Conservation (phyloP, 2,888 invertebrate genomes). For the Lithophane ornitopus region DNA sequence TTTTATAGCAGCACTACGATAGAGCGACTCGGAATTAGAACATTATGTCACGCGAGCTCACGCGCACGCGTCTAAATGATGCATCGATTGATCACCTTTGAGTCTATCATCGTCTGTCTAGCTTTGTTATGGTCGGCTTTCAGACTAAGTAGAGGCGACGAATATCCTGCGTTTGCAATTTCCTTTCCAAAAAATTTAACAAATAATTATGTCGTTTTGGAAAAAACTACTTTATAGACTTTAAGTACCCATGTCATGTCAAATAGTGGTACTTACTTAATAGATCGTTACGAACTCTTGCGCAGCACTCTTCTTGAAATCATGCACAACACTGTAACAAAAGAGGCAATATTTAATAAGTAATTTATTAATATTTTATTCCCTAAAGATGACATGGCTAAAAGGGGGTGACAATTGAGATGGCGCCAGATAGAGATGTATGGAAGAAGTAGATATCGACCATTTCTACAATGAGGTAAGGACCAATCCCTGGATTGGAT, state of each 20-base stretch:
- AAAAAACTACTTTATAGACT: not conserved
- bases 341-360: slow-evolving; percentile 10
- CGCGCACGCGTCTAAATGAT: slow-evolving; percentile 1
- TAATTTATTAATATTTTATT: not conserved
- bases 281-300: slow-evolving; percentile 56
- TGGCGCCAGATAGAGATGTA: too few species aligned
- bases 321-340: slow-evolving; percentile 71
- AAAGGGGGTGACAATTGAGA: too few species aligned
- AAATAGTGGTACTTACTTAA: slow-evolving; percentile 60
- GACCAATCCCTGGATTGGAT: too few species aligned
- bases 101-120: too few species aligned
- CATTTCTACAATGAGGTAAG: too few species aligned
- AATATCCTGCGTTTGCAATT: too few species aligned
- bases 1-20: slow-evolving; percentile 15
- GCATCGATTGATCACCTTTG: slow-evolving; percentile 30
- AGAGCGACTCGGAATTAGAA: slow-evolving; percentile 24
- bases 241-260: not conserved
- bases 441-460: too few species aligned
- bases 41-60: slow-evolving; percentile 8
- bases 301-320: slow-evolving; percentile 56
- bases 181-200: too few species aligned
- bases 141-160: not conserved
- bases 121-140: not conserved
- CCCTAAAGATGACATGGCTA: too few species aligned
- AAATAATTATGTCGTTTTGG: too few species aligned